phyloP scores from a whole-genome alignment of 2,888 invertebrate species.

The Labia minor region DNA sequence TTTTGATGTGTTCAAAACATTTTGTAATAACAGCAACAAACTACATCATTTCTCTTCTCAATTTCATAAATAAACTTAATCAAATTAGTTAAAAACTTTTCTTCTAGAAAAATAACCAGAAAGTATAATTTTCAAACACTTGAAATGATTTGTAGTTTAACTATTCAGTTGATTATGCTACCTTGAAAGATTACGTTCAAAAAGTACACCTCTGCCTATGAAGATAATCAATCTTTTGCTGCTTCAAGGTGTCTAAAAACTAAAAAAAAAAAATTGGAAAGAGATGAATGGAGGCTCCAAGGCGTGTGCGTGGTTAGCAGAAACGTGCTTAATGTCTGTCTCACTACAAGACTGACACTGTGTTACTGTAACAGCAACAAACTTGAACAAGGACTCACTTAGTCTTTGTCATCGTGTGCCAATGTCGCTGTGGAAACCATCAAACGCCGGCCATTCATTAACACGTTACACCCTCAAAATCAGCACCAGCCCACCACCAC shows the following conservation, averaged over 20 bases:
- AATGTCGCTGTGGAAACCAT: neutral
- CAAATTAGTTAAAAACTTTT: too few relatives aligned
- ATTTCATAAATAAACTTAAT: too few relatives aligned
- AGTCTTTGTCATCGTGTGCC: neutral
- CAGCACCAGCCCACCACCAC: too few relatives aligned
- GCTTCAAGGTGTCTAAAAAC: neutral
- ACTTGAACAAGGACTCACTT: slow-evolving; percentile 2
- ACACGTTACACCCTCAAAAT: neutral
- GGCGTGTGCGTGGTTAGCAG: neutral
- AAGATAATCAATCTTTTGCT: neutral
- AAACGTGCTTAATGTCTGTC: neutral
- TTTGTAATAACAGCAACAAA: too few relatives aligned
- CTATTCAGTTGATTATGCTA: too few relatives aligned
- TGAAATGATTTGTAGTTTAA: too few relatives aligned
- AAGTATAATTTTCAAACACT: too few relatives aligned
- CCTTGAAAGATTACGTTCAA: neutral
- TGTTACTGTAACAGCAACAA: slow-evolving; percentile 7
- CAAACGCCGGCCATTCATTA: neutral
- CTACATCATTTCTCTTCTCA: too few relatives aligned
- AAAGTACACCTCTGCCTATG: neutral
- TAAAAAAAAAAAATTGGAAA: slow-evolving; percentile 6
- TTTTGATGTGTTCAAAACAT: too few relatives aligned
- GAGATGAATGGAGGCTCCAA: neutral
- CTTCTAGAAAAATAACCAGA: too few relatives aligned
- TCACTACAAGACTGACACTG: neutral